Conservation (phyloP, 2,797 vertebrate genomes). For the Salmo trutta region DNA sequence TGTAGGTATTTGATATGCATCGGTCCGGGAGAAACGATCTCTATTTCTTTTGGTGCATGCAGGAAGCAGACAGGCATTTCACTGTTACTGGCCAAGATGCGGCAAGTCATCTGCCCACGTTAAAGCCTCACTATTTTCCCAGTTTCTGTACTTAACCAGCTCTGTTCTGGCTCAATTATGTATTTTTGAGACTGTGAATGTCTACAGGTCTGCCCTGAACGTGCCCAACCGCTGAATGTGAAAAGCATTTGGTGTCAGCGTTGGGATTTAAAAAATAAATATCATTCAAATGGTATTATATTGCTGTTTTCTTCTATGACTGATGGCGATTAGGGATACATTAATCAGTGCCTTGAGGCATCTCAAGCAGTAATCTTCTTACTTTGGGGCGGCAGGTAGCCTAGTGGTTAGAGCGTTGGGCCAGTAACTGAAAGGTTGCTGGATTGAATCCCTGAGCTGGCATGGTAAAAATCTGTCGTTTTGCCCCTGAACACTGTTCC, state of each 20-base stretch:
- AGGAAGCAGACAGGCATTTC: background rate
- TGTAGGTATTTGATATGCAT: too few relatives aligned
- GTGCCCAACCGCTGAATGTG: background rate
- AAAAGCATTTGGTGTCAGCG: background rate
- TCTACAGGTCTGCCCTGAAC: background rate
- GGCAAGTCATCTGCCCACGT: too few relatives aligned
- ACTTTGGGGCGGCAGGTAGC: background rate
- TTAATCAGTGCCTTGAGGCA: background rate
- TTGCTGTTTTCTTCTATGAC: background rate
- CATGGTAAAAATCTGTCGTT: too few relatives aligned
- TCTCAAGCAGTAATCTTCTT: background rate
- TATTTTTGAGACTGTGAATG: background rate
- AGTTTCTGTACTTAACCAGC: background rate
- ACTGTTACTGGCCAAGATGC: background rate
- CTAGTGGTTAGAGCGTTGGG: too few relatives aligned
- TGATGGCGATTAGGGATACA: too few relatives aligned
- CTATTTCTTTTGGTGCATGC: too few relatives aligned
- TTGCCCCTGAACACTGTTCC: too few relatives aligned
- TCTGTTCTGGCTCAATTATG: background rate
- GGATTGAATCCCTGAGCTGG: too few relatives aligned
- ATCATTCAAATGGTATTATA: background rate
- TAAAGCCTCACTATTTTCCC: too few relatives aligned
- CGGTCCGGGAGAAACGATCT: too few relatives aligned
- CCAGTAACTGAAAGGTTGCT: too few relatives aligned
- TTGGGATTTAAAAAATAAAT: background rate